These are phyloP conservation scores for Suricata suricatta DNA, from an alignment of 2,113 vertebrate species.

Conservation along the genomic window DNA sequence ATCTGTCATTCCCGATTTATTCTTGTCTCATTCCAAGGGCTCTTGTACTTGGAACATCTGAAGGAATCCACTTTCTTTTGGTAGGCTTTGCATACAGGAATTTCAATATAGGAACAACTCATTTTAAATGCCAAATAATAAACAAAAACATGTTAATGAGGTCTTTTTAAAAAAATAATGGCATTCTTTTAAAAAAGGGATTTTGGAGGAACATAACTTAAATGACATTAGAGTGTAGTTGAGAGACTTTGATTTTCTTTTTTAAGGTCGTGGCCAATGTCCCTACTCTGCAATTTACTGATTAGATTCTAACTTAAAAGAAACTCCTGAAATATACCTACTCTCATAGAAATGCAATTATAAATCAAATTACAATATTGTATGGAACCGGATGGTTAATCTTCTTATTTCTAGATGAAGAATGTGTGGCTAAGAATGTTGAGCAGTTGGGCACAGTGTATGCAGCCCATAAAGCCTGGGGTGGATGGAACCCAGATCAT, in stretches of 20 bases:
- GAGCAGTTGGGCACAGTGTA: background rate
- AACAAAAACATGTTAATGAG: background rate
- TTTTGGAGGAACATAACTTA: background rate
- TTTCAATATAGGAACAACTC: background rate
- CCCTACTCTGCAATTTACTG: background rate
- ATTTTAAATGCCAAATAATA: conserved; percentile 37
- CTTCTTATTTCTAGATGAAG: background rate
- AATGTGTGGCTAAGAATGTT: background rate
- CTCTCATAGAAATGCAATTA: background rate
- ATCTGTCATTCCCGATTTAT: conserved; percentile 31
- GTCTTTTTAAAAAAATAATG: background rate
- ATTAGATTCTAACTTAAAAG: conserved; percentile 45
- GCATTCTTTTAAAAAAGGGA: background rate
- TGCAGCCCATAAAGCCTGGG: no score
- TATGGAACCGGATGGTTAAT: background rate
- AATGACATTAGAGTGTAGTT: background rate
- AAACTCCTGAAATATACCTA: background rate
- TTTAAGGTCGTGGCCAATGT: background rate
- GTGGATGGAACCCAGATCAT: background rate
- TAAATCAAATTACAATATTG: background rate
- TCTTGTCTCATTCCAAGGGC: background rate
- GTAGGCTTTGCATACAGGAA: background rate
- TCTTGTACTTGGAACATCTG: background rate
- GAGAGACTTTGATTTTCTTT: background rate
- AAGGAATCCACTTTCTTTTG: background rate